Percentiles rank a stretch among this genome's conserved stretches.
These are phyloP conservation scores for Clangula hyemalis DNA, from an alignment of 2,797 vertebrate genomes.

Conservation along the genomic window DNA sequence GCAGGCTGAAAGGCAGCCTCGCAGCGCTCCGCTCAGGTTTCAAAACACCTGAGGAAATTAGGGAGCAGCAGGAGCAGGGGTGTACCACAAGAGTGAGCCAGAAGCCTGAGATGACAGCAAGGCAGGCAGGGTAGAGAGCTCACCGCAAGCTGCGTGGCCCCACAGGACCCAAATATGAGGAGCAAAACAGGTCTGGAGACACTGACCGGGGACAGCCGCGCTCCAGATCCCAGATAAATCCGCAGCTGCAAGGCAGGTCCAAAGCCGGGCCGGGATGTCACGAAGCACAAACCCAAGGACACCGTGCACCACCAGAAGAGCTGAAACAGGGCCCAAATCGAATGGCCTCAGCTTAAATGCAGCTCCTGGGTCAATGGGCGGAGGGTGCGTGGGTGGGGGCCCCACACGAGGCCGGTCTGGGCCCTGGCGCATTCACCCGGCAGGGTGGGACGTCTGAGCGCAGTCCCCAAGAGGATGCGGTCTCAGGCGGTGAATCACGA, in stretches of 20 bases:
- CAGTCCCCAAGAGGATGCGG: neutral
- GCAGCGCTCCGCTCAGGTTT: neutral
- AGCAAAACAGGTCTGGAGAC: neutral
- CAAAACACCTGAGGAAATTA: neutral
- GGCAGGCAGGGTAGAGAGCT: neutral
- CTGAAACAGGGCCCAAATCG: accelerated
- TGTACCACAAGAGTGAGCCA: neutral
- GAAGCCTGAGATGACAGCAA: neutral
- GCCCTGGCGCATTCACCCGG: neutral
- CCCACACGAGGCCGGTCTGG: accelerated
- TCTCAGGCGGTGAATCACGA: neutral
- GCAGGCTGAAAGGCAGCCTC: neutral
- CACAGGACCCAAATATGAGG: accelerated
- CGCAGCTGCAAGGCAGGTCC: neutral
- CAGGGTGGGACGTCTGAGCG: neutral
- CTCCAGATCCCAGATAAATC: neutral
- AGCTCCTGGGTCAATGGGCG: neutral
- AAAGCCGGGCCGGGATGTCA: neutral
- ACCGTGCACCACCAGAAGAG: accelerated
- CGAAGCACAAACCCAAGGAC: neutral
- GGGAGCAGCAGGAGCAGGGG: neutral
- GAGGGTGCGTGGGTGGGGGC: neutral
- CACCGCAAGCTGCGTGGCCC: neutral
- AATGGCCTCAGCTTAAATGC: neutral
- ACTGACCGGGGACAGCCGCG: neutral